Evolutionary conservation across 2,888 invertebrate genomes (phyloP).

Genomic region (Piscicola geometra): DNA sequence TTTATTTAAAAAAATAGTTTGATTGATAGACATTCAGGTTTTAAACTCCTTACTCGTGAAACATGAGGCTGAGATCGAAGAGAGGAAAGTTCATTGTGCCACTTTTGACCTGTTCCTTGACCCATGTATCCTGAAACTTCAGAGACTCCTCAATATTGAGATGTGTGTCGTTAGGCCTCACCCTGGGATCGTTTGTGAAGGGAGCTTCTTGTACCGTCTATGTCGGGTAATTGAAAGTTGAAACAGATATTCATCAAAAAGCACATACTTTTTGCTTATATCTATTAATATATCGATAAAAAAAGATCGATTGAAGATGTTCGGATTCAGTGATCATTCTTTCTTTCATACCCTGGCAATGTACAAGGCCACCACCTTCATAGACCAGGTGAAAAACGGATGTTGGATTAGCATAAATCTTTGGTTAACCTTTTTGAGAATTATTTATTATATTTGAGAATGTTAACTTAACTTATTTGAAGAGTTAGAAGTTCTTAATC

Average conservation of each 20-base stretch:
- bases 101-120: neutral
- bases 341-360: neutral
- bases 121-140: neutral
- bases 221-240: no score
- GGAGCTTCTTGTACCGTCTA: neutral
- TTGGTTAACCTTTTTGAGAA: neutral
- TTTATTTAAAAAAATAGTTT: no score
- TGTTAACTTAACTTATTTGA: no score
- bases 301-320: no score
- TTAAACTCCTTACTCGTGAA: slow-evolving; percentile 13
- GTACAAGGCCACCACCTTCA: neutral
- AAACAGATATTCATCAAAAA: no score
- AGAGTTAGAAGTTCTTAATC: no score
- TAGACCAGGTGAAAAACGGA: neutral
- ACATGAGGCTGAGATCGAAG: neutral
- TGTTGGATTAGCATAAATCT: neutral
- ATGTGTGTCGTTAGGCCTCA: neutral
- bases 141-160: neutral
- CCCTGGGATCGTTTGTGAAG: neutral
- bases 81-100: neutral
- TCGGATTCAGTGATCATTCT: no score
- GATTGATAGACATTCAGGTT: no score
- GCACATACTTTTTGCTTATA: no score
- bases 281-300: no score
- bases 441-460: no score